Evolutionary conservation across 2,888 invertebrate genomes (phyloP).

Genomic region (Apotomis turbidana): DNA sequence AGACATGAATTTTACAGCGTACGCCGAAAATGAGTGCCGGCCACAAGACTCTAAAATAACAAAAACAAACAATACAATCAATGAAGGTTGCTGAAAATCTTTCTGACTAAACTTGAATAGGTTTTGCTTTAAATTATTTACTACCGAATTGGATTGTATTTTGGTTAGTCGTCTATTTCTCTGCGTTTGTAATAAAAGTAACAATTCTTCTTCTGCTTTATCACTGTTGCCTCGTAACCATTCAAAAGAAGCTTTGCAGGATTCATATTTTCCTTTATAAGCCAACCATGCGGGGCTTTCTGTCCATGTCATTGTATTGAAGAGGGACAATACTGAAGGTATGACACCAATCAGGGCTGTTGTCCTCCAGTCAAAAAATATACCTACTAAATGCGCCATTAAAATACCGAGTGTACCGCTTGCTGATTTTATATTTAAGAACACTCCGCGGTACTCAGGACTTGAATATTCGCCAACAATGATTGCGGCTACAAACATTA

Average conservation of each 20-base stretch:
- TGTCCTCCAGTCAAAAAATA: slow-evolving; percentile 57
- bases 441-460: slow-evolving; percentile 64
- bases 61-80: slow-evolving; percentile 54
- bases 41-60: slow-evolving; percentile 62
- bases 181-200: slow-evolving; percentile 58
- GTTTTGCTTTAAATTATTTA: slow-evolving; percentile 45
- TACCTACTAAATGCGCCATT: slow-evolving; percentile 54
- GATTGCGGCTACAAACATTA: slow-evolving; percentile 58
- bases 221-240: slow-evolving; percentile 74
- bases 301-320: slow-evolving; percentile 72
- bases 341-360: slow-evolving; percentile 54
- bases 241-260: slow-evolving; percentile 77
- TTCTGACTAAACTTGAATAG: slow-evolving; percentile 57
- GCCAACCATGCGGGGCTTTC: slow-evolving; percentile 86
- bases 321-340: slow-evolving; percentile 53
- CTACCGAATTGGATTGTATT: slow-evolving; percentile 38
- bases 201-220: slow-evolving; percentile 51
- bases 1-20: slow-evolving; percentile 63
- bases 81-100: slow-evolving; percentile 62
- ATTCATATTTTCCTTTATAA: slow-evolving; percentile 71
- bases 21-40: slow-evolving; percentile 63
- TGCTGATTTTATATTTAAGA: slow-evolving; percentile 63
- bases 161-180: slow-evolving; percentile 46
- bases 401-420: slow-evolving; percentile 59
- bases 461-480: slow-evolving; percentile 65